Evolutionary conservation across 2,113 vertebrate genomes (phyloP).

Genomic region (Plestiodon gilberti): DNA sequence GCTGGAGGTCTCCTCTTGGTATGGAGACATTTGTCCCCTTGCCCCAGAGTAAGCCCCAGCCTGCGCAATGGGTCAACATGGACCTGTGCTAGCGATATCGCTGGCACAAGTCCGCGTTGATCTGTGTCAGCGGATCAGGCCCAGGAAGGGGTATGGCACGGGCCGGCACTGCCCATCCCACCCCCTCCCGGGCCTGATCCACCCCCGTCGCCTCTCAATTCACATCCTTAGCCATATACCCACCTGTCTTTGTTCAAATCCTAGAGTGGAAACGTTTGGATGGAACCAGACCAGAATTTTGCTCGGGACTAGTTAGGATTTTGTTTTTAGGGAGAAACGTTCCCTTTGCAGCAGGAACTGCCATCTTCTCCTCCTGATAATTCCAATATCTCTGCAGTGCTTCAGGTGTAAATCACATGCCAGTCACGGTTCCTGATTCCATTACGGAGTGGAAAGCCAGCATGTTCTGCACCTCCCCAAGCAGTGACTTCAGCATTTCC

Average conservation of each 20-base stretch:
- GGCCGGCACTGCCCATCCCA: too few relatives aligned
- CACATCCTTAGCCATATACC: neutral
- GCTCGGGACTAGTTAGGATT: neutral
- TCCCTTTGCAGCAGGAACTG: neutral
- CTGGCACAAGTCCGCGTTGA: too few relatives aligned
- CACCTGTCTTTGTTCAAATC: neutral
- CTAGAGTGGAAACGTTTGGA: neutral
- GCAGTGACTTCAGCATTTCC: conserved; percentile 77
- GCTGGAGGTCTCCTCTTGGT: too few relatives aligned
- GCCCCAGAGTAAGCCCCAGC: too few relatives aligned
- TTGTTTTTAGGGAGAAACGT: neutral
- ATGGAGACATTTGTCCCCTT: too few relatives aligned
- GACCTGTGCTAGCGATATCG: too few relatives aligned
- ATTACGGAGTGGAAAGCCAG: conserved; percentile 81
- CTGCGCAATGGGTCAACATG: too few relatives aligned
- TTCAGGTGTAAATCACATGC: conserved; percentile 36
- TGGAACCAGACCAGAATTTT: neutral
- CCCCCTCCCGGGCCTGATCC: too few relatives aligned
- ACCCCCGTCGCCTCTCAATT: too few relatives aligned
- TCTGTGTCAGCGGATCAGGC: too few relatives aligned
- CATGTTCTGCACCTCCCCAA: conserved; percentile 76
- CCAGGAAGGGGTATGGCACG: too few relatives aligned
- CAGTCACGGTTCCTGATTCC: conserved; percentile 75
- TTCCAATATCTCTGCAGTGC: conserved; percentile 30
- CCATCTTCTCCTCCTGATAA: neutral